Percentiles rank a stretch among this genome's conserved stretches.
Conservation (phyloP, 2,888 invertebrate genomes). For the Thalpophila matura region DNA sequence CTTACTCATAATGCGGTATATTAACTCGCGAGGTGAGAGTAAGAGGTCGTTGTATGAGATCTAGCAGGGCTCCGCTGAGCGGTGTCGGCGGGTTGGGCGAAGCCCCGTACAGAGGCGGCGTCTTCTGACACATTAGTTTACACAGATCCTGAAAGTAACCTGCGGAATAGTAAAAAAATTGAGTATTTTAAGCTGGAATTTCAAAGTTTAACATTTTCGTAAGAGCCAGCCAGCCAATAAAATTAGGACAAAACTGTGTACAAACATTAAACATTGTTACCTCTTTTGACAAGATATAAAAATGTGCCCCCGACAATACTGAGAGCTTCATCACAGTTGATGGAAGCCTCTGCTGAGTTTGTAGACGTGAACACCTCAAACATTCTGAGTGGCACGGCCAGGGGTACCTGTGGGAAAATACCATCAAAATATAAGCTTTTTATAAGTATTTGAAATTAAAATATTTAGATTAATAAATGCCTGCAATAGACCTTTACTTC, state of each 20-base stretch:
- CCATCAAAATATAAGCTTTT: not conserved
- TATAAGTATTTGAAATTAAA: not conserved
- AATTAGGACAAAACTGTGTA: too few relatives aligned
- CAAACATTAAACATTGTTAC: too few relatives aligned
- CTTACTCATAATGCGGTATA: slow-evolving; percentile 87
- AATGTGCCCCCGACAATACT: slow-evolving; percentile 83
- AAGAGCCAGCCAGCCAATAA: too few relatives aligned
- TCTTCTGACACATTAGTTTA: slow-evolving; percentile 92
- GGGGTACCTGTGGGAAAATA: slow-evolving; percentile 80
- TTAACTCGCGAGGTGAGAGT: slow-evolving; percentile 87
- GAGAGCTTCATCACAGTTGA: slow-evolving; percentile 77
- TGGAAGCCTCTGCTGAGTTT: slow-evolving; percentile 77
- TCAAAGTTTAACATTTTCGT: too few relatives aligned
- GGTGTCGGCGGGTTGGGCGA: slow-evolving; percentile 93
- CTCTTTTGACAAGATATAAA: slow-evolving; percentile 90
- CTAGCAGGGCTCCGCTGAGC: slow-evolving; percentile 93
- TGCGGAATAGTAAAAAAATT: slow-evolving; percentile 69
- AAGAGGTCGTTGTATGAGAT: slow-evolving; percentile 95
- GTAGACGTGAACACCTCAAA: slow-evolving; percentile 94
- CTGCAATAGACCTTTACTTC: too few relatives aligned
- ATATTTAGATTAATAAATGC: too few relatives aligned
- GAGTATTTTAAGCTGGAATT: too few relatives aligned
- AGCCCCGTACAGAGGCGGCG: slow-evolving; percentile 93
- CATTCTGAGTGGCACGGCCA: slow-evolving; percentile 94
- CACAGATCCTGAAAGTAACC: slow-evolving; percentile 95